These are phyloP conservation scores for Sarcophaga peregrina DNA, from an alignment of 1,140 invertebrate species.

Conservation along the genomic window DNA sequence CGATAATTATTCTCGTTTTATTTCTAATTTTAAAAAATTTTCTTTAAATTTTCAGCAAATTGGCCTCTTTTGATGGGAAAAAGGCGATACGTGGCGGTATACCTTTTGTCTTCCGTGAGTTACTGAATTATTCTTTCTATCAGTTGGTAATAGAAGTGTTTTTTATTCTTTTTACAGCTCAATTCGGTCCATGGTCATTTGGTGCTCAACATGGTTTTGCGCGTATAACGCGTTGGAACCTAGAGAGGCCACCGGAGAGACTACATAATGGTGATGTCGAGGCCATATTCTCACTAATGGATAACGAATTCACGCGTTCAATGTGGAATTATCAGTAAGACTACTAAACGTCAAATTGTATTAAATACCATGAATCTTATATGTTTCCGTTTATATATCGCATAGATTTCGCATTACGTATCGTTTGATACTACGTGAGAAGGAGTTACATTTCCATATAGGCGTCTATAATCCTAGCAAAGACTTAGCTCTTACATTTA, in stretches of 20 bases:
- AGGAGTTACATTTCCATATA: conserved; percentile 92
- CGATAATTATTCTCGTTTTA: no score
- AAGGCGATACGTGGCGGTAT: conserved; percentile 94
- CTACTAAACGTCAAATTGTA: neutral
- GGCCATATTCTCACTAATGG: conserved; percentile 90
- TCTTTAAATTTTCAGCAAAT: conserved; percentile 78
- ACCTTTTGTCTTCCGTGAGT: conserved; percentile 97
- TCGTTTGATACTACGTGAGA: conserved; percentile 87
- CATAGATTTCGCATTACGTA: conserved; percentile 81
- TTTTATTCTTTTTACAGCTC: conserved; percentile 72
- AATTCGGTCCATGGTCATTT: conserved; percentile 93
- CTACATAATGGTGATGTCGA: conserved; percentile 89
- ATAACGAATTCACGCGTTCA: conserved; percentile 90
- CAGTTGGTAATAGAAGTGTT: conserved; percentile 42
- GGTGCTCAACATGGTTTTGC: conserved; percentile 96
- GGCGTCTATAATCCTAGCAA: conserved; percentile 92
- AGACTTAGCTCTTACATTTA: conserved; percentile 90
- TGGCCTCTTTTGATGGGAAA: conserved; percentile 94
- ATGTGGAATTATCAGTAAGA: conserved; percentile 93
- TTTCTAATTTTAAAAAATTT: conserved; percentile 26
- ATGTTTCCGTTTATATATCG: conserved; percentile 2
- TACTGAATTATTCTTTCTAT: conserved; percentile 28
- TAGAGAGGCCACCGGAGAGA: conserved; percentile 87
- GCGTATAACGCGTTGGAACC: conserved; percentile 87
- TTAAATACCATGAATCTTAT: neutral